Evolutionary conservation across 2,888 invertebrate species (phyloP).

Genomic region (Xiphydria camelus): DNA sequence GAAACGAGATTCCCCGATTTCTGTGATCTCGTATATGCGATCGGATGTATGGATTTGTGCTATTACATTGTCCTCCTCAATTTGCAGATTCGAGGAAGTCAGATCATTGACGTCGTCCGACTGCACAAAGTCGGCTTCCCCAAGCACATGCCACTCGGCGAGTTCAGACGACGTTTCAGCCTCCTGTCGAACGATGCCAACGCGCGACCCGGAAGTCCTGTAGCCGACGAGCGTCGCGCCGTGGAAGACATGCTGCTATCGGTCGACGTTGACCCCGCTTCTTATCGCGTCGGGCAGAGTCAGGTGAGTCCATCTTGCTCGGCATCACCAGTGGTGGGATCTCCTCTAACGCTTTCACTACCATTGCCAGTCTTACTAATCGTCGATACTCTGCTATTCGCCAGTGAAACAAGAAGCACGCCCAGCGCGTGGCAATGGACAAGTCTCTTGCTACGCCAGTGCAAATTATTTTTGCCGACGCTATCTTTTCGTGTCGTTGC

Average conservation of each 20-base stretch:
- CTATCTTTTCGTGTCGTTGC: too few species aligned
- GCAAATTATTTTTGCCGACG: too few species aligned
- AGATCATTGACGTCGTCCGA: slow-evolving; percentile 85
- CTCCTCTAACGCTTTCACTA: not conserved
- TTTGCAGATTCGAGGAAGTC: slow-evolving; percentile 81
- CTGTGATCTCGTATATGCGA: too few species aligned
- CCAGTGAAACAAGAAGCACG: too few species aligned
- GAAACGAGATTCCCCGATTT: not conserved
- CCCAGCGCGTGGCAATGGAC: too few species aligned
- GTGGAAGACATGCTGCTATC: slow-evolving; percentile 83
- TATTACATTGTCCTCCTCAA: slow-evolving; percentile 7
- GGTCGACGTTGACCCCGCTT: slow-evolving; percentile 81
- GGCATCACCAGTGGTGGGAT: not conserved
- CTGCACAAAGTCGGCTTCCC: slow-evolving; percentile 94
- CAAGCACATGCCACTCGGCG: slow-evolving; percentile 83
- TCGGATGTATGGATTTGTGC: too few species aligned
- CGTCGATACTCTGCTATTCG: too few species aligned
- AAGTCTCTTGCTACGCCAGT: too few species aligned
- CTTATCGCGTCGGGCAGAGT: slow-evolving; percentile 88
- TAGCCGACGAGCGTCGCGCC: slow-evolving; percentile 65
- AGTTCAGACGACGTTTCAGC: slow-evolving; percentile 85
- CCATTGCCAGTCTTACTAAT: not conserved
- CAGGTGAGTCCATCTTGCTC: slow-evolving; percentile 72
- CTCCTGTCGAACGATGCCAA: slow-evolving; percentile 60
- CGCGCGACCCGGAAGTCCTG: slow-evolving; percentile 55